A percentile compares a stretch with the other conserved stretches of the same genome.
phyloP scores from a whole-genome alignment of 2,113 vertebrate species.

The Cnemophilus loriae region DNA sequence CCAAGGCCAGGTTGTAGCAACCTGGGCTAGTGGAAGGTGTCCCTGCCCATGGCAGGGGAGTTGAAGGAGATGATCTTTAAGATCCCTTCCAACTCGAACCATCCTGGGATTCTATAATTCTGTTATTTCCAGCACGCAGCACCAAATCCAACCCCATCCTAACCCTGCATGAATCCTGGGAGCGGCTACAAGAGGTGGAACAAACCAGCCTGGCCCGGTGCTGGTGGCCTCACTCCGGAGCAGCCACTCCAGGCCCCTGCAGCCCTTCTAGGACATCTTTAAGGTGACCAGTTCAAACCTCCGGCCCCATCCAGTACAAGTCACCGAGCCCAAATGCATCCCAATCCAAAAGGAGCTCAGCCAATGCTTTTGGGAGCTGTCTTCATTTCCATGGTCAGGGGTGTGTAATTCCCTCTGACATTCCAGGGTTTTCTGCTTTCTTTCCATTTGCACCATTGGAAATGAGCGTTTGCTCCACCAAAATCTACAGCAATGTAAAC shows the following conservation, averaged over 20 bases:
- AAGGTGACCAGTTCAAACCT: neutral
- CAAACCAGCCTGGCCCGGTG: neutral
- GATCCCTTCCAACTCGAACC: neutral
- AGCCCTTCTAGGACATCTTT: neutral
- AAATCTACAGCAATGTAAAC: neutral
- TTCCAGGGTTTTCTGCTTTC: neutral
- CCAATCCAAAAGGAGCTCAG: neutral
- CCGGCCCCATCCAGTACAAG: rapidly evolving
- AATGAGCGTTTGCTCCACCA: neutral
- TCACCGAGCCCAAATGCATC: neutral
- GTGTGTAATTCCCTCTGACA: neutral
- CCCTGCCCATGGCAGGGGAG: neutral
- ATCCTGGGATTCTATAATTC: neutral
- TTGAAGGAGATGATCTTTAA: neutral
- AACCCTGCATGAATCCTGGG: neutral
- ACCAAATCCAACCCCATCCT: neutral
- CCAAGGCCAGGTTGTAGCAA: rapidly evolving
- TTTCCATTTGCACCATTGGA: neutral
- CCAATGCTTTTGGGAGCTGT: neutral
- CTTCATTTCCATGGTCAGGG: neutral
- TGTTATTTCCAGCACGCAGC: neutral
- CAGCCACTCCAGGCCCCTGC: neutral
- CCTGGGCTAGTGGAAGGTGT: neutral
- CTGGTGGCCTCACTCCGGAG: rapidly evolving
- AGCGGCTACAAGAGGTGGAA: neutral